A percentile compares a stretch with the other conserved stretches of the same genome.
These are phyloP conservation scores for Grammomys surdaster DNA, from an alignment of 2,113 vertebrate species.

Conservation along the genomic window DNA sequence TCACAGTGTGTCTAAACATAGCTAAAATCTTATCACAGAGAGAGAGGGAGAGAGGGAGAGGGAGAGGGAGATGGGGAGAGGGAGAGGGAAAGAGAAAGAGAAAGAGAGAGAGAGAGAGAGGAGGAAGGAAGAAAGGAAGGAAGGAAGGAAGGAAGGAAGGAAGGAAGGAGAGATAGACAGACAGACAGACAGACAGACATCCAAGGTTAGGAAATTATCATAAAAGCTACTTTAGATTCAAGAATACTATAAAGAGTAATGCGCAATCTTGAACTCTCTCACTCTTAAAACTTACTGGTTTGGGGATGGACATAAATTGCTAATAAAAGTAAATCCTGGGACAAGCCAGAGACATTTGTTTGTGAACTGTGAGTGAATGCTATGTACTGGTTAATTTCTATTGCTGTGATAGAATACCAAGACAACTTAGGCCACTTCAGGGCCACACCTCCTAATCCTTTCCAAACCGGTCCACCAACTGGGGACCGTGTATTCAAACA, in stretches of 20 bases:
- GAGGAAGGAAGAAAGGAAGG: background rate
- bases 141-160: background rate
- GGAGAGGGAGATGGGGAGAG: too few species aligned
- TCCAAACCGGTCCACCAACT: background rate
- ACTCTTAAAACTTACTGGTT: background rate
- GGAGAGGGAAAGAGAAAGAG: fast-evolving
- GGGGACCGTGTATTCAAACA: background rate
- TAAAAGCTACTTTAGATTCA: slow-evolving; percentile 5
- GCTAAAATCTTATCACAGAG: background rate
- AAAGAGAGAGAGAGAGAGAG: too few species aligned
- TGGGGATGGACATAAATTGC: background rate
- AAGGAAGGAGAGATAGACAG: background rate
- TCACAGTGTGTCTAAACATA: background rate
- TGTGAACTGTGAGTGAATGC: background rate
- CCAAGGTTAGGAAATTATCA: background rate
- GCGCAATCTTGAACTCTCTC: background rate
- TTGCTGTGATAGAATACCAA: background rate
- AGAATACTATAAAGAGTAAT: background rate
- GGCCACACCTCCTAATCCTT: background rate
- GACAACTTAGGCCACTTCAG: background rate
- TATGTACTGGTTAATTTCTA: background rate
- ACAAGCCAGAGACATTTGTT: background rate
- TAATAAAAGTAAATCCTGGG: background rate
- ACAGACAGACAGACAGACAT: too few species aligned
- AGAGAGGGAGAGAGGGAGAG: too few species aligned